Base-by-base conservation (phyloP, 2,797 vertebrate species). In the Tachyglossus aculeatus region DNA sequence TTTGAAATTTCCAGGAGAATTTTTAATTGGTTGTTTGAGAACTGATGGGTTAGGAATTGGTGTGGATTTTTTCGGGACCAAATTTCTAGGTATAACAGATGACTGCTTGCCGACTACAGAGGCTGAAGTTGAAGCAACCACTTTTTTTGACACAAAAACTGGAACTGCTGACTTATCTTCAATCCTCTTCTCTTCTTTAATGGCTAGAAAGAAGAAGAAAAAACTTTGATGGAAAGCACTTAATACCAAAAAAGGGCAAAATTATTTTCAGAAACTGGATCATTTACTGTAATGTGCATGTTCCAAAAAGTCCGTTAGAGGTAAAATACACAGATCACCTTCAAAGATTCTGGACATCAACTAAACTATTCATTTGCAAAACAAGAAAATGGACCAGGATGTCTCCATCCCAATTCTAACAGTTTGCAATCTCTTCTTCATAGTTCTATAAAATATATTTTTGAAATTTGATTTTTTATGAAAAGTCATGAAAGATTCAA, bases 11-110 rank as follows among this genome's bases (percentile, higher is more conserved):
- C 60, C 81, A 27, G 92, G 84, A 40, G 77, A 45, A 44, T 85
- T 70, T 57, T 88, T 88, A n/a, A 89, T 3, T 15, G 87, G 59
- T 8, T 72, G 56, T 15, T 94, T 98, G 29, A 87, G 65, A 2
- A 85, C 59, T 40, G 91, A 88, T 0, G 88, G 48, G 48, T 67
- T 86, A 39, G 88, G 59, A n/a, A 75, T 57, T 4, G 88, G 74
- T 1, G 81, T 16, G 0, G 89, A 9, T 75, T 95, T 95, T 91
- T 94, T 98, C 53, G 37, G 87, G 76, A 85, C 68, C 25, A 88
- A 66, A 39, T 59, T 93, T 77, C 90, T 86, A 31, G 78, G 7
- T 2, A 90, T 52, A 43, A 83, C 62, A 73, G 85, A 48, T 0
- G 77, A 40, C 4, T 89, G 92, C 21, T 88, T 91, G 77, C 83